phyloP scores from a whole-genome alignment of 1,140 invertebrate genomes.

The Conus betulinus region DNA sequence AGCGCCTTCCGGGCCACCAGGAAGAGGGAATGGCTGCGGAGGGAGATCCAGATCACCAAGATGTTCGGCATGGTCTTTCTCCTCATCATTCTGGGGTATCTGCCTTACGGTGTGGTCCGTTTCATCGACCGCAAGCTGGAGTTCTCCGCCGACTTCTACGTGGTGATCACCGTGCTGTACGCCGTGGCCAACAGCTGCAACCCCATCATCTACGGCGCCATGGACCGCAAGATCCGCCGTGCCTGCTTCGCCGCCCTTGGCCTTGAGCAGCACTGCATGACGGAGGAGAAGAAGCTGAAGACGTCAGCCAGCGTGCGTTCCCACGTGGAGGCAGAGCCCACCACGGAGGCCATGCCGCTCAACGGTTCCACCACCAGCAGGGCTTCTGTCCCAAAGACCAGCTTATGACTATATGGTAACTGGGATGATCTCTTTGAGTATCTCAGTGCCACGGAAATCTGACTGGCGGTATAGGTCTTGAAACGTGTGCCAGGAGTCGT shows the following conservation, averaged over 20 bases:
- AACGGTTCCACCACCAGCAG: slow-evolving; percentile 19
- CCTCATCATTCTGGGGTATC: slow-evolving; percentile 72
- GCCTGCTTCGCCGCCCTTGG: slow-evolving; percentile 65
- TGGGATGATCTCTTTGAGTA: slow-evolving; percentile 23
- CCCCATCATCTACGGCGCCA: slow-evolving; percentile 73
- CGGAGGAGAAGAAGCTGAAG: slow-evolving; percentile 40
- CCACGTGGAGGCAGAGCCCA: slow-evolving; percentile 43
- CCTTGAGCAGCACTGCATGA: slow-evolving; percentile 48
- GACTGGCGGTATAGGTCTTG: background rate
- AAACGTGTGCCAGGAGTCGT: background rate
- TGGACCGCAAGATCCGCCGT: slow-evolving; percentile 71
- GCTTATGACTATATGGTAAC: slow-evolving; percentile 34
- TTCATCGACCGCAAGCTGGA: slow-evolving; percentile 68
- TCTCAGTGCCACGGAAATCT: slow-evolving; percentile 7
- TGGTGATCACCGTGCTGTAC: slow-evolving; percentile 73
- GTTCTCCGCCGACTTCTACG: slow-evolving; percentile 73
- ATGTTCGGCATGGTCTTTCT: slow-evolving; percentile 76
- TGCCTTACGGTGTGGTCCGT: slow-evolving; percentile 73
- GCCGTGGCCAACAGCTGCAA: slow-evolving; percentile 72
- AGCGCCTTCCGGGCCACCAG: slow-evolving; percentile 61
- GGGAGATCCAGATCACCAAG: slow-evolving; percentile 75
- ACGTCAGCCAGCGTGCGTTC: slow-evolving; percentile 36
- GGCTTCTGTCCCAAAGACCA: slow-evolving; percentile 17
- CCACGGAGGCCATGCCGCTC: slow-evolving; percentile 47
- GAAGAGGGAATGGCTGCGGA: slow-evolving; percentile 67